Evolutionary conservation across 1,140 invertebrate genomes (phyloP).

Genomic region (Conus ventricosus): DNA sequence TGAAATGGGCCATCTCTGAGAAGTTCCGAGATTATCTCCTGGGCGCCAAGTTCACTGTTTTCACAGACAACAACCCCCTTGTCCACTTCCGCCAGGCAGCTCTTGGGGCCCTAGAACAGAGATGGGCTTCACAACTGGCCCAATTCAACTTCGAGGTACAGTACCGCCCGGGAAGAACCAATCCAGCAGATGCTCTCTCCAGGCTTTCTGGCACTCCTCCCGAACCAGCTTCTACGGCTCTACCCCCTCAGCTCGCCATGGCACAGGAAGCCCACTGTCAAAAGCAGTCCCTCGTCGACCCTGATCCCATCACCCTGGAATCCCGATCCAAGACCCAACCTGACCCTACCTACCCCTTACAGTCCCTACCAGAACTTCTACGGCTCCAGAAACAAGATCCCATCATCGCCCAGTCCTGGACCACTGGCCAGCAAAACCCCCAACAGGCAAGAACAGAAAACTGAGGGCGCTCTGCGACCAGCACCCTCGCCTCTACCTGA

Average conservation of each 20-base stretch:
- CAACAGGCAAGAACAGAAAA: neutral
- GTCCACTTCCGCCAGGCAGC: neutral
- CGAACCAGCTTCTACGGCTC: too few species aligned
- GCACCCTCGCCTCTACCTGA: neutral
- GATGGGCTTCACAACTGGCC: constrained; percentile 30
- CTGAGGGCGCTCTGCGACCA: neutral
- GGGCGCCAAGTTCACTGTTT: neutral
- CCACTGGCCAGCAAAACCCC: neutral
- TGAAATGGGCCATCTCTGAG: constrained; percentile 14
- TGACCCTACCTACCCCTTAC: neutral
- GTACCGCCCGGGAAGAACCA: constrained; percentile 10
- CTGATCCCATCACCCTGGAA: too few species aligned
- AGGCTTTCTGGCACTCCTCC: neutral
- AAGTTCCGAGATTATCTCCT: constrained; percentile 5
- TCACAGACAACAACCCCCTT: neutral
- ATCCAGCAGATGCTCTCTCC: constrained; percentile 12
- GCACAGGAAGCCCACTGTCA: too few species aligned
- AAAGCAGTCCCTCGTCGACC: too few species aligned
- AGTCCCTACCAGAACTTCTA: neutral
- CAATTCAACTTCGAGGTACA: constrained; percentile 22
- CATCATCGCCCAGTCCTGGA: neutral
- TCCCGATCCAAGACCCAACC: too few species aligned
- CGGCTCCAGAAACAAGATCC: neutral
- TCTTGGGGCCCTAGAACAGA: constrained; percentile 24
- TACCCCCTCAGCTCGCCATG: too few species aligned